phyloP scores from a whole-genome alignment of 2,888 invertebrate genomes.

The Cataglyphis albicans region DNA sequence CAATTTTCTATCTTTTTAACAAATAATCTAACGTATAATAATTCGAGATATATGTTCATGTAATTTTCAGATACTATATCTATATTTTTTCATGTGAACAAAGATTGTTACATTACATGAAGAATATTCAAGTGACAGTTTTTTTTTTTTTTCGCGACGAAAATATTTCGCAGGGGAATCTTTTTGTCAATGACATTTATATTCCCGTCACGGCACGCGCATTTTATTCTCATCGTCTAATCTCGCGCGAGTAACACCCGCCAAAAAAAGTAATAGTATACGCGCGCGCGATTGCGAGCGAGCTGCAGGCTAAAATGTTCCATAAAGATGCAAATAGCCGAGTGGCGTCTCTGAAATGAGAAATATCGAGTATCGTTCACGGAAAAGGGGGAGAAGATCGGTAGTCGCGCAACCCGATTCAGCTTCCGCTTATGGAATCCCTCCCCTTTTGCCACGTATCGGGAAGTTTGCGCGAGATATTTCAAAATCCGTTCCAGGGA shows the following conservation, averaged over 20 bases:
- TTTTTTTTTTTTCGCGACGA: too few species aligned
- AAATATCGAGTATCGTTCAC: slow-evolving; percentile 69
- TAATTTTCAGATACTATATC: not conserved
- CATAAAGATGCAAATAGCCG: slow-evolving; percentile 79
- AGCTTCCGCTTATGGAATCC: slow-evolving; percentile 31
- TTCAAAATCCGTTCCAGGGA: slow-evolving; percentile 56
- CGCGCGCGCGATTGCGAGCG: slow-evolving; percentile 53
- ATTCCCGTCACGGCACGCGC: not conserved
- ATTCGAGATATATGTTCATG: not conserved
- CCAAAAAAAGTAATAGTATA: slow-evolving; percentile 58
- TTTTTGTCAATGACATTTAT: slow-evolving; percentile 29
- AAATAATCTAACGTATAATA: not conserved
- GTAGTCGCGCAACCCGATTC: slow-evolving; percentile 41
- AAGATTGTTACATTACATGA: not conserved
- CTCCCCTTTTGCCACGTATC: slow-evolving; percentile 40
- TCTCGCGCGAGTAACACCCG: slow-evolving; percentile 55
- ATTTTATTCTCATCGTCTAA: slow-evolving; percentile 54
- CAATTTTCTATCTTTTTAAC: not conserved
- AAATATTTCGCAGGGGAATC: not conserved
- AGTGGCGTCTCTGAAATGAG: slow-evolving; percentile 71
- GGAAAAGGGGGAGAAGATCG: slow-evolving; percentile 42
- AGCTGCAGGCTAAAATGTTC: slow-evolving; percentile 67
- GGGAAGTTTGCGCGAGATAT: slow-evolving; percentile 48
- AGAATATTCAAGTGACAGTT: not conserved
- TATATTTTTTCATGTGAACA: not conserved